Percentiles rank a stretch among this genome's conserved stretches.
phyloP scores from a whole-genome alignment of 2,888 invertebrate species.

The Temnothorax ravouxi region DNA sequence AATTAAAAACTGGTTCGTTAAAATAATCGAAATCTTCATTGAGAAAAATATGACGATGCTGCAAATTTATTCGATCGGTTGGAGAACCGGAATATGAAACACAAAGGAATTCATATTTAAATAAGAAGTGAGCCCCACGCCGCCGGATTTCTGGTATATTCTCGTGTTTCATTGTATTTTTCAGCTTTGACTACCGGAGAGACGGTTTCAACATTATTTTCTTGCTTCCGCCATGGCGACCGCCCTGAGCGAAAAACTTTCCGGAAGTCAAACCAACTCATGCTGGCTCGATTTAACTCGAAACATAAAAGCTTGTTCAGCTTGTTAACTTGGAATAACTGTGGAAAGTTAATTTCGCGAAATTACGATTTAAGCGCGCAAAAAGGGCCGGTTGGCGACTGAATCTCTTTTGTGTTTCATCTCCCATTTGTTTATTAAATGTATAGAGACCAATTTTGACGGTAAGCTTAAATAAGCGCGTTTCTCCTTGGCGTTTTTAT shows the following conservation, averaged over 20 bases:
- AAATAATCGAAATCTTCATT: background rate
- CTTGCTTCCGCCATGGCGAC: slow-evolving; percentile 54
- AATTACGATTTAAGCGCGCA: slow-evolving; percentile 18
- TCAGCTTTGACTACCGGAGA: slow-evolving; percentile 74
- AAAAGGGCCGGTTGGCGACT: background rate
- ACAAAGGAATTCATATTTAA: slow-evolving; percentile 71
- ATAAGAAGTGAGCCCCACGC: slow-evolving; percentile 68
- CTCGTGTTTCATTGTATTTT: slow-evolving; percentile 71
- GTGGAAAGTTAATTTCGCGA: slow-evolving; percentile 27
- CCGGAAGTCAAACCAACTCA: slow-evolving; percentile 41
- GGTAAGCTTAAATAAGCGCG: background rate
- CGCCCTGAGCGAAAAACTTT: slow-evolving; percentile 45
- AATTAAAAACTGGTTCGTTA: background rate
- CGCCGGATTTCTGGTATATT: slow-evolving; percentile 58
- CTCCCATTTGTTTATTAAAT: background rate
- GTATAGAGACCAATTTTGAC: background rate
- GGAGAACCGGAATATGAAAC: slow-evolving; percentile 63
- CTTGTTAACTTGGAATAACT: slow-evolving; percentile 23
- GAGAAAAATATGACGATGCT: background rate
- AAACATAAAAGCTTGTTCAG: slow-evolving; percentile 43
- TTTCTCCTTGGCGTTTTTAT: background rate
- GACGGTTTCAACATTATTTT: slow-evolving; percentile 74
- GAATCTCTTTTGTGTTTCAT: background rate
- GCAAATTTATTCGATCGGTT: slow-evolving; percentile 63
- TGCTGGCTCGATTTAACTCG: slow-evolving; percentile 40